Evolutionary conservation across 1,140 invertebrate species (phyloP).

Genomic region (Pinna nobilis): DNA sequence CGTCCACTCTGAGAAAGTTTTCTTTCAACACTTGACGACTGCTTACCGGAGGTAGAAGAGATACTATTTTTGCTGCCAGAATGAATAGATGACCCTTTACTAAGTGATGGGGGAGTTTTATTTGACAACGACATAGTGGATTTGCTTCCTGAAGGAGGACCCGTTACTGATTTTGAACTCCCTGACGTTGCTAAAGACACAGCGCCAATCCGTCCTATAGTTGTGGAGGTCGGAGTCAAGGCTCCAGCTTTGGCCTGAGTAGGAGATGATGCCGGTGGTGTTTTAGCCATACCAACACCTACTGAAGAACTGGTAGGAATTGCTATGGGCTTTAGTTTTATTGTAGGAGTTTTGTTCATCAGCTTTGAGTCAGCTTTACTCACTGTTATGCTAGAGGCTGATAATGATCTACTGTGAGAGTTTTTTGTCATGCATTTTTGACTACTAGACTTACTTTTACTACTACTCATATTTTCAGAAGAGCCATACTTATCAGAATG

Average conservation of each 20-base stretch:
- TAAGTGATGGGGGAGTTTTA: conserved; percentile 16
- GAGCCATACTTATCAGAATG: conserved; percentile 37
- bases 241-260: conserved; percentile 65
- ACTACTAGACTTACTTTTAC: conserved; percentile 43
- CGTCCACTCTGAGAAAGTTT: conserved; percentile 32
- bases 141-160: conserved; percentile 22
- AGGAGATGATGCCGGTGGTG: conserved; percentile 39
- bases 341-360: conserved; percentile 68
- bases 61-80: conserved; percentile 21
- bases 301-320: conserved; percentile 61
- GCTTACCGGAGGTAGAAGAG: conserved; percentile 25
- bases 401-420: conserved; percentile 31
- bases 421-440: conserved; percentile 56
- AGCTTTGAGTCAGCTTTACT: conserved; percentile 69
- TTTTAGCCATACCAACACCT: conserved; percentile 39
- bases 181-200: conserved; percentile 52
- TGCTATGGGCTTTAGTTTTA: conserved; percentile 71
- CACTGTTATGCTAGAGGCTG: conserved; percentile 44
- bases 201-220: conserved; percentile 53
- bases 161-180: conserved; percentile 10
- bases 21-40: conserved; percentile 1
- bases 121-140: conserved; percentile 34
- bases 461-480: conserved; percentile 9
- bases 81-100: conserved; percentile 29
- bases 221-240: conserved; percentile 68